Conservation (phyloP, 2,113 vertebrate species). For the Protobothrops mucrosquamatus region DNA sequence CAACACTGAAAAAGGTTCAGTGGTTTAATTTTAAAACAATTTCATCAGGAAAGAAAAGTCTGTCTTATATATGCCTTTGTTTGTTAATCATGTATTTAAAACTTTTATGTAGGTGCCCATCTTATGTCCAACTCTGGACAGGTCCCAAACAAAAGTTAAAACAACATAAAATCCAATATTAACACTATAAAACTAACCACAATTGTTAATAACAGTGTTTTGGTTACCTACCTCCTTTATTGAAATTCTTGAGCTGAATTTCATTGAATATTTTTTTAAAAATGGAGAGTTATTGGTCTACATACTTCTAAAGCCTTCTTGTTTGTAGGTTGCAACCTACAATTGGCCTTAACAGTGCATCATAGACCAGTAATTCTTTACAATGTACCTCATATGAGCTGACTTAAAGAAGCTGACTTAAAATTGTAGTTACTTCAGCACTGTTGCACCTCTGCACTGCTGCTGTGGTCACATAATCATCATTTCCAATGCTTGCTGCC, state of each 20-base stretch:
- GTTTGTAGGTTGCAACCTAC: background rate
- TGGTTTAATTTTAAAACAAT: slow-evolving; percentile 47
- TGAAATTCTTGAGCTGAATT: slow-evolving; percentile 25
- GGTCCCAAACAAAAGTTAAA: background rate
- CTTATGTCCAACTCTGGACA: background rate
- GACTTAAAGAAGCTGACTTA: background rate
- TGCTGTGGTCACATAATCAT: background rate
- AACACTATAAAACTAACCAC: background rate
- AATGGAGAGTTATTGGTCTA: slow-evolving; percentile 1
- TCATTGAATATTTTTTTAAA: slow-evolving; percentile 23
- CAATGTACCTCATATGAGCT: background rate
- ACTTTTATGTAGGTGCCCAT: background rate
- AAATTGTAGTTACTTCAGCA: background rate
- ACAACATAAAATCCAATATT: background rate
- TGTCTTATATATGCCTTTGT: slow-evolving; percentile 22
- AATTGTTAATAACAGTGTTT: background rate
- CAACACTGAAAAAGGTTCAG: slow-evolving; percentile 45
- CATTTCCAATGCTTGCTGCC: background rate
- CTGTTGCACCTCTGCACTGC: background rate
- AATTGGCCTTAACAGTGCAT: background rate
- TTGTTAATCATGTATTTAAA: background rate
- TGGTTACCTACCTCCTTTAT: slow-evolving; percentile 31
- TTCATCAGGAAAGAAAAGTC: slow-evolving; percentile 33
- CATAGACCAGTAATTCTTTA: background rate
- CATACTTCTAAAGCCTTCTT: background rate